phyloP scores from a whole-genome alignment of 2,797 vertebrate species.

The Coreius guichenoti region DNA sequence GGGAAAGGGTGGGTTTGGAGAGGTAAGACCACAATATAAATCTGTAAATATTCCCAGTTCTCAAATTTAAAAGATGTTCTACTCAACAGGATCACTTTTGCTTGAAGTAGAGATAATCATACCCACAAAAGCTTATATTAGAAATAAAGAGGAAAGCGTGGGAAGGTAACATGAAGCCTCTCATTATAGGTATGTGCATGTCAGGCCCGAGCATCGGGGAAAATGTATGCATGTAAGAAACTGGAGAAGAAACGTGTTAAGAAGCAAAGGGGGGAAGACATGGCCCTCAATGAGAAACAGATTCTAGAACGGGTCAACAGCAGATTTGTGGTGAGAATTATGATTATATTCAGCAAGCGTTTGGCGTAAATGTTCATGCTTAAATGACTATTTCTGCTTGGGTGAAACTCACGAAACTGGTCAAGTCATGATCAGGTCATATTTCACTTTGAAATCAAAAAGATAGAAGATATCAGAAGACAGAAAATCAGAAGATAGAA shows the following conservation, averaged over 20 bases:
- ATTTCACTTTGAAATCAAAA: background rate
- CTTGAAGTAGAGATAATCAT: background rate
- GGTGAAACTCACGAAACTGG: background rate
- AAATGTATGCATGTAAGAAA: slow-evolving; percentile 91
- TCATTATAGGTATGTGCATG: slow-evolving; percentile 83
- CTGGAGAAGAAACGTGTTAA: slow-evolving; percentile 89
- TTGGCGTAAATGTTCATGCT: background rate
- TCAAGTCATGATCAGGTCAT: background rate
- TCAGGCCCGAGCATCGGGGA: slow-evolving; percentile 83
- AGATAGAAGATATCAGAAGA: too few relatives aligned
- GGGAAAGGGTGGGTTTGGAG: slow-evolving; percentile 89
- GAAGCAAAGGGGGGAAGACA: slow-evolving; percentile 80
- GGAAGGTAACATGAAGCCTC: background rate
- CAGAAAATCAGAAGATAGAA: background rate
- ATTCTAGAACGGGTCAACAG: slow-evolving; percentile 86
- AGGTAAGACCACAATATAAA: slow-evolving; percentile 72
- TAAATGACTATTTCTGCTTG: background rate
- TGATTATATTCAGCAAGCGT: background rate
- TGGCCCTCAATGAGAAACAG: slow-evolving; percentile 89
- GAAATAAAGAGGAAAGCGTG: background rate
- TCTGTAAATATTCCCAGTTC: background rate
- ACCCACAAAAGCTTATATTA: background rate
- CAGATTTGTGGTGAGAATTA: slow-evolving; percentile 83
- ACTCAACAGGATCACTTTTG: background rate
- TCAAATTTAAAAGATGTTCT: background rate